Percentiles rank a stretch among this genome's conserved stretches.
Conservation (phyloP, 2,113 vertebrate species). For the Theristicus caerulescens region DNA sequence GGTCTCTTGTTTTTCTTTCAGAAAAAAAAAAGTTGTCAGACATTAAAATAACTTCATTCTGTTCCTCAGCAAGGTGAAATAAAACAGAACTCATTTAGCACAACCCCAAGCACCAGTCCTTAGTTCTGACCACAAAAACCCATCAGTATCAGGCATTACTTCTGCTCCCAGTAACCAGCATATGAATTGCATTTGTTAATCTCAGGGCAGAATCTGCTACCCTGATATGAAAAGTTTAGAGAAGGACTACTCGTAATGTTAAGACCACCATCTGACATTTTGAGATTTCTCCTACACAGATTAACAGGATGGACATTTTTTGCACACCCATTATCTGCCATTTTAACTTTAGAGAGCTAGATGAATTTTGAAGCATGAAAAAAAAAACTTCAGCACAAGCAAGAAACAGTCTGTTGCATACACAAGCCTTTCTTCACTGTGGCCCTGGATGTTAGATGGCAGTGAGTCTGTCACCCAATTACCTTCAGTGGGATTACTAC, state of each 20-base stretch:
- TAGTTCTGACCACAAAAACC: not conserved
- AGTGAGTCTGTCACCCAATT: not conserved
- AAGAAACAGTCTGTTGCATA: not conserved
- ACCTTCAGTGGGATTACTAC: not conserved
- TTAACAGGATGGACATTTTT: not conserved
- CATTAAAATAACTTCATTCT: not conserved
- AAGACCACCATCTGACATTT: accelerated
- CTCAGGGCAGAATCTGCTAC: not conserved
- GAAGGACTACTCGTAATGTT: accelerated
- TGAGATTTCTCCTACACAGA: not conserved
- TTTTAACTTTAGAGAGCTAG: not conserved
- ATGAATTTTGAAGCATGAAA: not conserved
- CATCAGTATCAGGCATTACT: not conserved
- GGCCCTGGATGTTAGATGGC: not conserved
- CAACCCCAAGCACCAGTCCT: not conserved
- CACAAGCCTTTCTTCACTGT: accelerated
- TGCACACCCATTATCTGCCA: not conserved
- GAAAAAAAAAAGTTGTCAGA: not conserved
- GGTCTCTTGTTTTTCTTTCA: not conserved
- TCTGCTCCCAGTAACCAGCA: not conserved
- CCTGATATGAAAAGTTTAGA: not conserved
- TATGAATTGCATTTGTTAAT: accelerated
- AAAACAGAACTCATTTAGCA: not conserved
- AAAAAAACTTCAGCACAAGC: too few relatives aligned
- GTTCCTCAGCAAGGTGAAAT: not conserved